Evolutionary conservation across 2,113 vertebrate genomes (phyloP).

Genomic region (Tupaia chinensis): DNA sequence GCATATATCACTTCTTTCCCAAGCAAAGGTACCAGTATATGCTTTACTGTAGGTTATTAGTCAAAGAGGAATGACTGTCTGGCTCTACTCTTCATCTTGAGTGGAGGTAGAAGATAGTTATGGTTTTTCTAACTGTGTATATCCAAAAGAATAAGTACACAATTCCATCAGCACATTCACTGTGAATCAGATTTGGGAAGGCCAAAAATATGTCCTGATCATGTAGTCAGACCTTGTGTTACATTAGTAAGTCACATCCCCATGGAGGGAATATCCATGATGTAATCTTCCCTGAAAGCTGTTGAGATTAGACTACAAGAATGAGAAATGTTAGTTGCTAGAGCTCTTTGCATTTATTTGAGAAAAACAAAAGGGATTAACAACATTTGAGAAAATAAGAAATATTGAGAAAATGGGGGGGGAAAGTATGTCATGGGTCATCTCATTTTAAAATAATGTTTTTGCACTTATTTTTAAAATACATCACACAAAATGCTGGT

Average conservation of each 20-base stretch:
- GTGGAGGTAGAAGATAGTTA: not conserved
- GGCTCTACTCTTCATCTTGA: not conserved
- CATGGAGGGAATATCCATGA: not conserved
- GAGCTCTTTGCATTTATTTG: not conserved
- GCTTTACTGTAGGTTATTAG: slow-evolving; percentile 40
- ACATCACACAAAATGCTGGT: slow-evolving; percentile 6
- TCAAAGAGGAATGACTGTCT: not conserved
- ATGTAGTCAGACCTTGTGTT: not conserved
- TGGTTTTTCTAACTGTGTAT: not conserved
- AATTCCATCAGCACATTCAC: not conserved
- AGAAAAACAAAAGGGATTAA: not conserved
- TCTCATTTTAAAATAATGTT: not conserved
- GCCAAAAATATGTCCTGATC: not conserved
- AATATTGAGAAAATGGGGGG: slow-evolving; percentile 1
- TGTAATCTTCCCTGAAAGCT: not conserved
- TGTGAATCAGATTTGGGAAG: not conserved
- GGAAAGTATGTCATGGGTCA: not conserved
- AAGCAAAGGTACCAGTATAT: not conserved
- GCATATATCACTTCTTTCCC: not conserved
- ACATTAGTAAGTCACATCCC: not conserved
- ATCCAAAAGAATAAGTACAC: slow-evolving; percentile 2
- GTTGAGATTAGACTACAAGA: not conserved
- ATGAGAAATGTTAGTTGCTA: not conserved
- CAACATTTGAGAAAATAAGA: slow-evolving; percentile 14
- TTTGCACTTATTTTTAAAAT: slow-evolving; percentile 24